Base-by-base conservation (phyloP, 2,797 vertebrate species). In the Sebastes jordani region DNA sequence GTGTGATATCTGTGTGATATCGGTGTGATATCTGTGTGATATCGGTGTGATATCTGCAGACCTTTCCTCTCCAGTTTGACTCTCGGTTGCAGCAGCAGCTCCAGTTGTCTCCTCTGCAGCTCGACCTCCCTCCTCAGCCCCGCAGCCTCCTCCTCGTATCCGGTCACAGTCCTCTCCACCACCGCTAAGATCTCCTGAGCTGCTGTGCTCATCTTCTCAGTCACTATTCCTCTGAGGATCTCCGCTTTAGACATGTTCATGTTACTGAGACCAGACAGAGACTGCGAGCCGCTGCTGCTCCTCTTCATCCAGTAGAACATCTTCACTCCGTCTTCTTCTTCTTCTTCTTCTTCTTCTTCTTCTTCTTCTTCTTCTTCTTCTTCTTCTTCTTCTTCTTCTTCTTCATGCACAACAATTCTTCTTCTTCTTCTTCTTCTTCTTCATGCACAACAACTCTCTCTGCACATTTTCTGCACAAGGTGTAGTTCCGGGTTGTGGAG, bases 91-190 rank as follows among this genome's bases (percentile, higher is more conserved):
- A 87, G 82, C 13, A 69, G 49, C 1, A 84, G 61, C 80, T 83
- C 80, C 86, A 79, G 67, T 71, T 74, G 81, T 3, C 25, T 72
- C 78, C 22, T 23, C 84, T 84, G 88, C 27, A 59, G 67, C 2
- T 25, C 66, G 20, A 85, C 25, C 76, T 88, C 74, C 20, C 7
- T 25, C 2, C 77, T 64, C 54, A 72, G 80, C 36, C 32, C 72
- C 58, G 66, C 13, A 0, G 36, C 78, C 77, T 80, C 84, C 64
- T 66, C 76, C 81, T 90, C 88, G 10, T 88, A 90, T 3, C 68
- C 86, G 7, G 77, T 2, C 2, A 86, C 18, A 3, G 76, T 80
- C 29, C 66, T 34, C 62, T 72, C 69, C 0, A 79, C 54, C 6
- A 59, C 77, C 36, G 69, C 69, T 0, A 79, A 0, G 62, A 79